Evolutionary conservation across 2,113 vertebrate genomes (phyloP).

Genomic region (Rhynchomys soricoides): DNA sequence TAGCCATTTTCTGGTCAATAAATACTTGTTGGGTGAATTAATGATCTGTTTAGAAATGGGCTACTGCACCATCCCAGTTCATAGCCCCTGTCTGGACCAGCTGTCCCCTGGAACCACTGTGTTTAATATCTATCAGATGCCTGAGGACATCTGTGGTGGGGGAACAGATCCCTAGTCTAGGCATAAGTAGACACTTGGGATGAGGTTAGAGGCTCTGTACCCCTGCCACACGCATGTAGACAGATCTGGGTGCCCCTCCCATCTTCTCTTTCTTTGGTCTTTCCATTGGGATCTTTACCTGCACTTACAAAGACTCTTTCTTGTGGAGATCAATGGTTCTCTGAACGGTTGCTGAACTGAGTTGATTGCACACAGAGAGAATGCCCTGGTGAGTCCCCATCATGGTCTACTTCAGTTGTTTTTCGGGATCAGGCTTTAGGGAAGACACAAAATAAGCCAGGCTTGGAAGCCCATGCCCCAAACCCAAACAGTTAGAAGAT

Average conservation of each 20-base stretch:
- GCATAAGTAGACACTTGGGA: not conserved
- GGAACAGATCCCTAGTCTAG: not conserved
- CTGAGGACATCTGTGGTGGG: not conserved
- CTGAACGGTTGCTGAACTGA: not conserved
- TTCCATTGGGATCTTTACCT: no score
- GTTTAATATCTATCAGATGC: not conserved
- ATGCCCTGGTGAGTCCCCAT: not conserved
- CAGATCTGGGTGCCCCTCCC: accelerated
- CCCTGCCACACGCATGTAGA: accelerated
- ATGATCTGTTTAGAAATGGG: constrained; percentile 27
- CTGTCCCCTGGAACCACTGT: not conserved
- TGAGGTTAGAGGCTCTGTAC: no score
- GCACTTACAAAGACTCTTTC: not conserved
- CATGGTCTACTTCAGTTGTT: not conserved
- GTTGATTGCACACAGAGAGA: no score
- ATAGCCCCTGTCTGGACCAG: not conserved
- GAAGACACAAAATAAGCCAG: not conserved
- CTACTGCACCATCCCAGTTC: not conserved
- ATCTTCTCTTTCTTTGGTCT: not conserved
- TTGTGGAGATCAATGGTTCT: not conserved
- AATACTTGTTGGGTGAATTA: constrained; percentile 28
- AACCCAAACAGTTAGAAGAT: not conserved
- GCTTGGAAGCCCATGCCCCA: no score
- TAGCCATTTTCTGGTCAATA: constrained; percentile 41
- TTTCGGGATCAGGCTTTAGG: not conserved